phyloP scores from a whole-genome alignment of 2,797 vertebrate species.

The Danio albolineatus region DNA sequence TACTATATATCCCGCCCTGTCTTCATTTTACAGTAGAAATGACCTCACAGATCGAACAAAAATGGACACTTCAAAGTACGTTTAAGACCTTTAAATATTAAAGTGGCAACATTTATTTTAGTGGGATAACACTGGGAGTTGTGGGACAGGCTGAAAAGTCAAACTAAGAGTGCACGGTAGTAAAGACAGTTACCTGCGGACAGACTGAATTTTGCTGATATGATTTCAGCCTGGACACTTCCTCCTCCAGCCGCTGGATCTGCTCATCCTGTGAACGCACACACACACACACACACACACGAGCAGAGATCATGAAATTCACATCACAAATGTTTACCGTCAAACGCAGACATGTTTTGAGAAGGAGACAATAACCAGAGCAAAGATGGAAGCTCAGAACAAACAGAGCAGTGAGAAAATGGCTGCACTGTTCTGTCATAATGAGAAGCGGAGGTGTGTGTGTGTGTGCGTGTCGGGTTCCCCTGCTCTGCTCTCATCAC shows the following conservation, averaged over 20 bases:
- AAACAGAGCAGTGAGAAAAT: conserved; percentile 53
- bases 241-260: conserved; percentile 49
- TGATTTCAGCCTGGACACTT: conserved; percentile 54
- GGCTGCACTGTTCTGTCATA: conserved; percentile 59
- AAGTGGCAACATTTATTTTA: too few relatives aligned
- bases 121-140: neutral
- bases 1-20: too few relatives aligned
- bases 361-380: conserved; percentile 57
- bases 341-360: conserved; percentile 58
- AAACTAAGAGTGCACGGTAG: neutral
- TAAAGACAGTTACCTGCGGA: conserved; percentile 67
- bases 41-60: too few relatives aligned
- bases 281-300: conserved; percentile 44
- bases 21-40: too few relatives aligned
- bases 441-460: conserved; percentile 55
- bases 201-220: conserved; percentile 50
- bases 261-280: conserved; percentile 61
- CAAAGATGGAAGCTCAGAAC: conserved; percentile 51
- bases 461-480: conserved; percentile 31
- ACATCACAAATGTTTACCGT: conserved; percentile 55
- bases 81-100: too few relatives aligned
- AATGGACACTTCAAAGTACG: too few relatives aligned
- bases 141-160: too few relatives aligned
- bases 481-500: conserved; percentile 72
- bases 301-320: conserved; percentile 50